Conservation (phyloP, 2,797 vertebrate genomes). For the Neoniphon sammara region DNA sequence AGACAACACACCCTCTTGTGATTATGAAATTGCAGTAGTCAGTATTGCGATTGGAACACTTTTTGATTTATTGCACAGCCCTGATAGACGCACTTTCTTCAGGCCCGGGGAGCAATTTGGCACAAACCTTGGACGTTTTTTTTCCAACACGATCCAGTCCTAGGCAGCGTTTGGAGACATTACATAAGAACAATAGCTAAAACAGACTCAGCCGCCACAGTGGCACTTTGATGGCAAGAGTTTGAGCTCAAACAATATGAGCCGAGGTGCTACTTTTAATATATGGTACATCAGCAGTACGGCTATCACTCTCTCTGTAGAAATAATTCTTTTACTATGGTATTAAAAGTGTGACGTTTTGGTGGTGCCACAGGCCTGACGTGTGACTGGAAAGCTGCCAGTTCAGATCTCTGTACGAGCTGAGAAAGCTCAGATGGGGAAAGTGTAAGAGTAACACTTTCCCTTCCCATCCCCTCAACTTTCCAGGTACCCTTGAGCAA, state of each 20-base stretch:
- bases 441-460: too few relatives aligned
- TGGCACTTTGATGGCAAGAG: conserved; percentile 21
- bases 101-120: conserved; percentile 12
- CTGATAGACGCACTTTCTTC: background rate
- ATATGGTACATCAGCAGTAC: too few relatives aligned
- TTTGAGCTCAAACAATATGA: conserved; percentile 28
- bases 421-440: too few relatives aligned
- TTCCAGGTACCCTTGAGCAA: too few relatives aligned
- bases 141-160: conserved; percentile 3
- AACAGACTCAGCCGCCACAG: conserved; percentile 18
- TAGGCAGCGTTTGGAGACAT: conserved; percentile 34
- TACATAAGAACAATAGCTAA: conserved; percentile 22
- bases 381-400: too few relatives aligned
- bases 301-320: too few relatives aligned
- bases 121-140: background rate
- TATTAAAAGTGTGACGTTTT: too few relatives aligned
- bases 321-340: too few relatives aligned
- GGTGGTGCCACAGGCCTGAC: too few relatives aligned
- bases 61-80: background rate
- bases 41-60: background rate
- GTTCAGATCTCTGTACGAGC: too few relatives aligned
- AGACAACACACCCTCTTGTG: background rate
- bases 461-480: too few relatives aligned
- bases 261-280: too few relatives aligned
- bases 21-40: background rate